Conservation (phyloP, 37 sponge, comb jelly and placozoan species). For the Halisarca cf. caerulea region DNA sequence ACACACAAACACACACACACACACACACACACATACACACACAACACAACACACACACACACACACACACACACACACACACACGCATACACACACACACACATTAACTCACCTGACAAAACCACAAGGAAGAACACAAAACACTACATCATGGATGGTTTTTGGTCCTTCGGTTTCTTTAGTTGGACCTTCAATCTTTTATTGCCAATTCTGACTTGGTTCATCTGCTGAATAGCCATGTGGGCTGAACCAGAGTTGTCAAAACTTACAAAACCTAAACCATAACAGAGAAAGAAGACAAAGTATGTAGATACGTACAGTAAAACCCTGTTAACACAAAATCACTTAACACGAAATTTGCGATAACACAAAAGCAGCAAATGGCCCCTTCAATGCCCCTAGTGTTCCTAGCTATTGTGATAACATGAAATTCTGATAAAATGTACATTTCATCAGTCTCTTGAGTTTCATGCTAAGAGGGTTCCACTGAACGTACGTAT, state of each 20-base stretch:
- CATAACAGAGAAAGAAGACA: no score
- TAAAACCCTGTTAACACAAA: no score
- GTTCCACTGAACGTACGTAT: no score
- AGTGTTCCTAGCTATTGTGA: no score
- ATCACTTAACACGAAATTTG: no score
- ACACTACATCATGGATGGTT: neutral
- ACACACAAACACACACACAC: neutral
- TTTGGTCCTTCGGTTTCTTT: constrained; percentile 74
- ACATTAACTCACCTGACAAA: neutral
- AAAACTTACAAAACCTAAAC: constrained; percentile 98
- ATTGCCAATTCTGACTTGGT: constrained; percentile 74
- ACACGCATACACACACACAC: neutral
- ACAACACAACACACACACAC: constrained; percentile 8
- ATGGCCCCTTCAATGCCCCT: no score
- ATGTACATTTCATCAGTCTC: no score
- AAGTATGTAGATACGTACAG: no score
- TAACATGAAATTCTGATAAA: no score
- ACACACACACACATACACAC: neutral
- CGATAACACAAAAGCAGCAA: no score
- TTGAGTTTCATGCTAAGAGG: no score
- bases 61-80: constrained; percentile 28
- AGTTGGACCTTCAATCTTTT: constrained; percentile 95
- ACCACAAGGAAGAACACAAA: no score
- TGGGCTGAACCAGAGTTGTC: constrained; percentile 88
- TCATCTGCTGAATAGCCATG: constrained; percentile 84